These are phyloP conservation scores for Diarsia rubi DNA, from an alignment of 2,888 invertebrate species.

Conservation along the genomic window DNA sequence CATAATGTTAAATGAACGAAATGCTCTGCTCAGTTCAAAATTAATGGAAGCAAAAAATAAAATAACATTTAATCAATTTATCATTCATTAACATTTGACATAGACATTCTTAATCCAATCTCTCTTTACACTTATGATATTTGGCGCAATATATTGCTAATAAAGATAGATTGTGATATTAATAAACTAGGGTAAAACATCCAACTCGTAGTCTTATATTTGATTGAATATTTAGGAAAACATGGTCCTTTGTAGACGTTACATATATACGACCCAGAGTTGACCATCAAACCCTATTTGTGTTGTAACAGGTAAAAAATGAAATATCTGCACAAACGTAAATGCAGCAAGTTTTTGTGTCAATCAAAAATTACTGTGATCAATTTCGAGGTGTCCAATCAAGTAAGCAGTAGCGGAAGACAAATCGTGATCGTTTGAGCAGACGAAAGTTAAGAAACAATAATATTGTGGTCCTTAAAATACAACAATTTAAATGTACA, in stretches of 20 bases:
- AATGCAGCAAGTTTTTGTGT: conserved; percentile 59
- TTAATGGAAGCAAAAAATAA: conserved; percentile 53
- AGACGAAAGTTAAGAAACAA: conserved; percentile 66
- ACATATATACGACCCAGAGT: conserved; percentile 29
- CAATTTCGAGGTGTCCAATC: conserved; percentile 61
- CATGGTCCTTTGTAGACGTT: conserved; percentile 39
- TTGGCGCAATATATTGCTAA: conserved; percentile 80
- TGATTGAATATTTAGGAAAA: conserved; percentile 30
- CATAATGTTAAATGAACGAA: conserved; percentile 54
- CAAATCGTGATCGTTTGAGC: conserved; percentile 82
- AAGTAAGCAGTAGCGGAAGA: conserved; percentile 83
- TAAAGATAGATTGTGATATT: conserved; percentile 46
- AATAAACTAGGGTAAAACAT: conserved; percentile 30
- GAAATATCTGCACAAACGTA: conserved; percentile 56
- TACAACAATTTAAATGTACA: conserved; percentile 65
- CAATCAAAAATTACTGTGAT: conserved; percentile 32
- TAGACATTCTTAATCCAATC: conserved; percentile 50
- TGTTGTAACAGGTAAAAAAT: conserved; percentile 39
- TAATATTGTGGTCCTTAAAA: conserved; percentile 59
- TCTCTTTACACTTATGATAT: conserved; percentile 66
- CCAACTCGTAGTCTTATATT: conserved; percentile 28
- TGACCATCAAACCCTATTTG: conserved; percentile 32
- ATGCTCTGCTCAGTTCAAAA: conserved; percentile 63
- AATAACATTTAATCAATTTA: conserved; percentile 37
- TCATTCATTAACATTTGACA: conserved; percentile 51